Base-by-base conservation (phyloP, 2,113 vertebrate genomes). In the Copsychus sechellarum region DNA sequence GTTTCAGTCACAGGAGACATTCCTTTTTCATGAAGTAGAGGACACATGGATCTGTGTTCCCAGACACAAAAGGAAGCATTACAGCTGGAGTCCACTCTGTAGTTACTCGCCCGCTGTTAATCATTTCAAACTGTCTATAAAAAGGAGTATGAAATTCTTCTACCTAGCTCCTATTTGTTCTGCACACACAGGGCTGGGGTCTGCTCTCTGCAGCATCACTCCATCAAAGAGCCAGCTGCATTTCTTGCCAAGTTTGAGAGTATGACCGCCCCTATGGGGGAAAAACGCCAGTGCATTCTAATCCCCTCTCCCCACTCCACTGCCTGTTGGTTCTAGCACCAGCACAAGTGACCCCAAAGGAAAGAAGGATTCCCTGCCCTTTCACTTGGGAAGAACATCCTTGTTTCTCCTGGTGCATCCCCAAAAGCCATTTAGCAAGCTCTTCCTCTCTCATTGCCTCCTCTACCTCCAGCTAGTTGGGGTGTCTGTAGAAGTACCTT, bases 1-100 rank as follows among this genome's bases (percentile, higher is more conserved):
- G 20, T 78, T 94, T 94, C 88, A 79, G 62, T 89, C 91, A 92
- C 83, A 81, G 89, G 88, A 97, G 88, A 91, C 86, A 95, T 91
- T 97, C 92, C 92, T 94, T 96, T 95, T 80, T 77, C 47, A 81
- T 86, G 86, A 93, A 92, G 82, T 67, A 92, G 76, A 92, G 58
- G 69, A 86, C 17, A 14, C 1, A 16, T 25, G 80, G 76, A 90
- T 88, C 70, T 69, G 36, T 66, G 31, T 19, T 96, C 86, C 93
- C 85, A 90, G 86, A 93, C 92, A 93, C 66, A 53, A 88, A 86
- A 76, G 71, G 72, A 96, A 95, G 65, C 5, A 9, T 69, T 86
- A 36, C 56, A 92, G 66, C 61, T 86, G 64, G 60, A 95, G 64
- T 42, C 57, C 3, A 2, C 62, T 80, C 90, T 36, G 71, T 86